Conservation (phyloP, 1,140 invertebrate genomes). For the Brachionus sp. region DNA sequence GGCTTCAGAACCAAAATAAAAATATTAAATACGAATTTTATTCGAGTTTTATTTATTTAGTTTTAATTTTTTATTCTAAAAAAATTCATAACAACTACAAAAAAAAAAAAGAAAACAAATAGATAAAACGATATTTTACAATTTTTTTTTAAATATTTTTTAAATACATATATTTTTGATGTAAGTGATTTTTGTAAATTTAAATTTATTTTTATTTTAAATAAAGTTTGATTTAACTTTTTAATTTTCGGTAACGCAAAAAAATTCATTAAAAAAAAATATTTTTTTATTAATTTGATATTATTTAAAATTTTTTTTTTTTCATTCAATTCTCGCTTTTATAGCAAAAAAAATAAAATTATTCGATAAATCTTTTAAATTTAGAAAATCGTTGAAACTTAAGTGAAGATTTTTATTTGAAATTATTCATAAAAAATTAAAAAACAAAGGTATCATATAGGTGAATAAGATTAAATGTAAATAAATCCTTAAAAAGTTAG, state of each 20-base stretch:
- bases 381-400: no score
- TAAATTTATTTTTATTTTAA: background rate
- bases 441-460: no score
- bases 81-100: no score
- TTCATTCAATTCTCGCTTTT: no score
- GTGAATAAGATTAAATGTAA: no score
- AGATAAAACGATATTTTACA: background rate
- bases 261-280: no score
- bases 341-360: no score
- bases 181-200: background rate
- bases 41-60: background rate
- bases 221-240: background rate
- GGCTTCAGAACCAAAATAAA: background rate
- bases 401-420: background rate
- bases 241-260: background rate
- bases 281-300: no score
- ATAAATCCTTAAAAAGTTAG: no score
- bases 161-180: background rate
- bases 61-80: background rate
- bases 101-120: background rate
- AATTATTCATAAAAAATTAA: background rate
- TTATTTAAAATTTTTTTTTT: no score
- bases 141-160: background rate
- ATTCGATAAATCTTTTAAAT: no score
- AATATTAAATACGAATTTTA: background rate